phyloP scores from a whole-genome alignment of 2,113 vertebrate species.

The Ceyx melanurus region DNA sequence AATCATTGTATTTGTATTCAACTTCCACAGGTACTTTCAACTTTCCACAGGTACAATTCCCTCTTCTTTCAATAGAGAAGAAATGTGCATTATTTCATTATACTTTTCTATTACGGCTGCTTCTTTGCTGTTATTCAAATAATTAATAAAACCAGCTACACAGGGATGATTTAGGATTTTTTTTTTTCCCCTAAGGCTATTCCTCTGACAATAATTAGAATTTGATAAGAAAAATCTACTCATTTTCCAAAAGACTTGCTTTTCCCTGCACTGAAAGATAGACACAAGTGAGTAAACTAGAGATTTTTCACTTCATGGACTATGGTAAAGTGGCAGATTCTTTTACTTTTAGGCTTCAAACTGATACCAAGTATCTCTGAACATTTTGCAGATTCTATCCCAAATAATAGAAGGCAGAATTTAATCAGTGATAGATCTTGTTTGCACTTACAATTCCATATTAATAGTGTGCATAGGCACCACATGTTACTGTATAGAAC shows the following conservation, averaged over 20 bases:
- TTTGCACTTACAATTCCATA: neutral
- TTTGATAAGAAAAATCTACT: neutral
- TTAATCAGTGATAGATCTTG: neutral
- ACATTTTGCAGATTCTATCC: neutral
- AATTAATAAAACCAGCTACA: neutral
- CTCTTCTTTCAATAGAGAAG: neutral
- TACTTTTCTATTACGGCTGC: neutral
- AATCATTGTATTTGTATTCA: neutral
- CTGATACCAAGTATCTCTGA: neutral
- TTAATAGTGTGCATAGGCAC: neutral
- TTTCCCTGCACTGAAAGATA: neutral
- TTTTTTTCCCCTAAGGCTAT: neutral
- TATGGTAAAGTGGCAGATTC: neutral
- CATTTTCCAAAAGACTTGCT: neutral
- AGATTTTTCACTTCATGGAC: neutral
- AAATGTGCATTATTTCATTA: neutral
- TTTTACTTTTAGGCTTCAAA: neutral
- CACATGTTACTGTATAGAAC: neutral
- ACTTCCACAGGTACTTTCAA: neutral
- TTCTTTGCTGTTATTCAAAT: neutral
- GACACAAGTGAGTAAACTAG: neutral
- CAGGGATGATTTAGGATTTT: neutral
- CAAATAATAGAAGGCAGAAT: neutral
- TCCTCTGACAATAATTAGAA: neutral
- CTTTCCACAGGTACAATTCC: fast-evolving